phyloP scores from a whole-genome alignment of 2,113 vertebrate genomes.

The Spermophilus dauricus region DNA sequence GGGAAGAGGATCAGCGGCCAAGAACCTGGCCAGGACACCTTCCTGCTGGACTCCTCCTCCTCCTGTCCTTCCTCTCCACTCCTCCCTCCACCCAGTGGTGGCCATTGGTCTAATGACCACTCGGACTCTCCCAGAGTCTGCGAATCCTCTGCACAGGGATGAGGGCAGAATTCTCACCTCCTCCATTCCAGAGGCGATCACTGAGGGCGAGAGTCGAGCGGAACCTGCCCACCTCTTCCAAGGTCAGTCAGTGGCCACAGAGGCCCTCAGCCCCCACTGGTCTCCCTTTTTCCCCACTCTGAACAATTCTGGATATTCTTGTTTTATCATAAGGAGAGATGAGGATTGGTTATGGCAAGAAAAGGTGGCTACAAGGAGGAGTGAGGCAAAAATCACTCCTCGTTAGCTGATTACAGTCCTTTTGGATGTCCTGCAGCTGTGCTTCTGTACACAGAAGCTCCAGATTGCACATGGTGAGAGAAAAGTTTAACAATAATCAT shows the following conservation, averaged over 20 bases:
- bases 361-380: conserved; percentile 56
- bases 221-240: too few relatives aligned
- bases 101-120: too few relatives aligned
- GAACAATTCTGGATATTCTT: not conserved
- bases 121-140: too few relatives aligned
- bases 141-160: not conserved
- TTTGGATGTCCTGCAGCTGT: conserved; percentile 84
- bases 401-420: conserved; percentile 86
- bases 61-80: not conserved
- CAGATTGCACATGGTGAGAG: conserved; percentile 41
- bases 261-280: too few relatives aligned
- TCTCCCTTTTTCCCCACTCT: not conserved
- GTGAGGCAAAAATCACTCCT: conserved; percentile 79
- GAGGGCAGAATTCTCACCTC: rapidly evolving
- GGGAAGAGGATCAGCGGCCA: not conserved
- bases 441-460: conserved; percentile 66
- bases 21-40: too few relatives aligned
- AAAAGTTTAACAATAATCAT: conserved; percentile 71
- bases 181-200: not conserved
- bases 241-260: too few relatives aligned
- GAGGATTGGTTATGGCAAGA: not conserved
- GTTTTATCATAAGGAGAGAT: not conserved
- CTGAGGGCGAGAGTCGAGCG: too few relatives aligned
- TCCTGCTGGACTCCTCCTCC: not conserved
- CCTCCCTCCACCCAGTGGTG: not conserved